These are phyloP conservation scores for Hemibagrus guttatus DNA, from an alignment of 2,797 vertebrate genomes.

Conservation along the genomic window DNA sequence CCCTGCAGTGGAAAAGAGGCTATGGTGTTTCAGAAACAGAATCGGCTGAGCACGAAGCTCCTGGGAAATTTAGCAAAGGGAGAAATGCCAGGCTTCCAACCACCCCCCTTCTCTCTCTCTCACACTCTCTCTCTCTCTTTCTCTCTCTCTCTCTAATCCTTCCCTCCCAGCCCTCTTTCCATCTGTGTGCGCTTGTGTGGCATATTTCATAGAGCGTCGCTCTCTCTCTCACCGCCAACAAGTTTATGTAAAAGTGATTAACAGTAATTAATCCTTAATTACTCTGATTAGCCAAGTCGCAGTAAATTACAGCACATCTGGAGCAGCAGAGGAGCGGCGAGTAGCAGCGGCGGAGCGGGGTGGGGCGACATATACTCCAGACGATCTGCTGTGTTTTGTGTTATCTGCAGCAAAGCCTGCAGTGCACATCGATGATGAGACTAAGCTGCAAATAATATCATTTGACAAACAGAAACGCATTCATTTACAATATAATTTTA, in stretches of 20 bases:
- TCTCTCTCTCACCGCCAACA: conserved; percentile 95
- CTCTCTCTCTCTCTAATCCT: conserved; percentile 8
- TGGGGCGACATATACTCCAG: conserved; percentile 78
- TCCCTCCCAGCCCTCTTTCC: conserved; percentile 43
- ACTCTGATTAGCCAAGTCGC: conserved; percentile 99
- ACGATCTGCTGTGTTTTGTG: conserved; percentile 75
- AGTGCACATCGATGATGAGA: not conserved
- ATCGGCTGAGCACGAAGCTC: conserved; percentile 39
- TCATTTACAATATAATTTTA: not conserved
- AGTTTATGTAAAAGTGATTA: conserved; percentile 99
- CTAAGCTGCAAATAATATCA: not conserved
- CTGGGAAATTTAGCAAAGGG: conserved; percentile 44
- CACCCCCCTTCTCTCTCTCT: conserved; percentile 14
- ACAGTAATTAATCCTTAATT: conserved; percentile 99
- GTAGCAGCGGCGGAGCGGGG: conserved; percentile 73
- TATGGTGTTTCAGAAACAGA: conserved; percentile 25
- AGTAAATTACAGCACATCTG: conserved; percentile 99
- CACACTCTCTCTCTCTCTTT: not conserved
- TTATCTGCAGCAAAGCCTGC: conserved; percentile 16
- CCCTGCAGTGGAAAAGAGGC: conserved; percentile 24
- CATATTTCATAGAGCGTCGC: conserved; percentile 87
- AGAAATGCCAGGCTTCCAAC: conserved; percentile 36
- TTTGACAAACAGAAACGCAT: not conserved
- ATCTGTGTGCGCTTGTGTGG: conserved; percentile 76
- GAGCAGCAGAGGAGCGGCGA: conserved; percentile 88